Percentiles rank a stretch among this genome's conserved stretches.
phyloP scores from a whole-genome alignment of 2,113 vertebrate species.

The Acanthochromis polyacanthus region DNA sequence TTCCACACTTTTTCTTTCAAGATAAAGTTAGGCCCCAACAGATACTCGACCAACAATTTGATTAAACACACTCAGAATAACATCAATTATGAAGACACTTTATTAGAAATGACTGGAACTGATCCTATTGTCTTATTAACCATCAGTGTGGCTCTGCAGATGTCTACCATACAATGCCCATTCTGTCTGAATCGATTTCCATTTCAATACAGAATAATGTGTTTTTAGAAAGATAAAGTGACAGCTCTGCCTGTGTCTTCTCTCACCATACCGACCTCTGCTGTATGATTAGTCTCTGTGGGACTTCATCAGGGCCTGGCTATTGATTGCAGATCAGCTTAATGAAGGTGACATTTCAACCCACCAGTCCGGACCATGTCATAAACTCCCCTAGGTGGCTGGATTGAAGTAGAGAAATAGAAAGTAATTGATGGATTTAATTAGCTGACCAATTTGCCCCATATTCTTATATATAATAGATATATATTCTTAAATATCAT shows the following conservation, averaged over 20 bases:
- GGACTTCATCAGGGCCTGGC: conserved; percentile 58
- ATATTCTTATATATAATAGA: conserved; percentile 1
- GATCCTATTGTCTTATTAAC: conserved; percentile 21
- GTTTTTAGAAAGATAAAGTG: conserved; percentile 41
- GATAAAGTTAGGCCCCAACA: neutral
- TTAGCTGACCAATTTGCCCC: conserved; percentile 42
- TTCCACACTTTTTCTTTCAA: neutral
- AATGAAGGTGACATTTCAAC: conserved; percentile 75
- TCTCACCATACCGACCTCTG: conserved; percentile 15
- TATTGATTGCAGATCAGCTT: conserved; percentile 68
- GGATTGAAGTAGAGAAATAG: conserved; percentile 31
- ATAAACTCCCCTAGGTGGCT: neutral
- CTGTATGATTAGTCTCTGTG: conserved; percentile 60
- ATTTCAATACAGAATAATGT: conserved; percentile 32
- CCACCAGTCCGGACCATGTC: conserved; percentile 31
- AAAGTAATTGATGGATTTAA: conserved; percentile 53
- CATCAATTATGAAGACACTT: neutral
- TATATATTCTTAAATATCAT: too few species aligned
- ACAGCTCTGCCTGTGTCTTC: conserved; percentile 17
- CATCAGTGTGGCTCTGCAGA: neutral
- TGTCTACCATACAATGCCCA: neutral
- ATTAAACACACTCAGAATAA: conserved; percentile 21
- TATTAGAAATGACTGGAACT: conserved; percentile 7
- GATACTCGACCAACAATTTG: conserved; percentile 5
- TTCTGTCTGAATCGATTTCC: conserved; percentile 21